Evolutionary conservation across 2,888 invertebrate species (phyloP).

Genomic region (Drosophila vallismaia): DNA sequence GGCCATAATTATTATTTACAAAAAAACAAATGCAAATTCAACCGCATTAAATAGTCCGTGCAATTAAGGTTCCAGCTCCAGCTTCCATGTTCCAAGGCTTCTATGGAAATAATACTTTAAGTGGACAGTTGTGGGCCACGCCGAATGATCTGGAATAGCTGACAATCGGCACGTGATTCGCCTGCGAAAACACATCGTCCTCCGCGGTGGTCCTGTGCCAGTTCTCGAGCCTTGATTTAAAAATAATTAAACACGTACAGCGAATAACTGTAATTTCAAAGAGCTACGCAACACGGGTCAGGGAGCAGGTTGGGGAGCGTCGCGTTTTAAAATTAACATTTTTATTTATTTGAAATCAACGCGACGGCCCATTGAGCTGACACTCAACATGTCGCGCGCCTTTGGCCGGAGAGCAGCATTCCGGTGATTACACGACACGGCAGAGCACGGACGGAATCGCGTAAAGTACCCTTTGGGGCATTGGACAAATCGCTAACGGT

Average conservation of each 20-base stretch:
- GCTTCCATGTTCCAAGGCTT: slow-evolving; percentile 34
- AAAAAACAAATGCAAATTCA: slow-evolving; percentile 41
- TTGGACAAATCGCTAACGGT: slow-evolving; percentile 87
- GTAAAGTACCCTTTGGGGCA: slow-evolving; percentile 92
- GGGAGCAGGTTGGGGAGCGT: slow-evolving; percentile 1
- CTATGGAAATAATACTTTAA: slow-evolving; percentile 77
- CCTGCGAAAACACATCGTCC: slow-evolving; percentile 51
- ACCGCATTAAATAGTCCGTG: slow-evolving; percentile 39
- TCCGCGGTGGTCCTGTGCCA: not conserved
- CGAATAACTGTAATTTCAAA: slow-evolving; percentile 78
- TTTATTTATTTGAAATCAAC: slow-evolving; percentile 75
- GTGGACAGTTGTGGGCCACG: slow-evolving; percentile 59
- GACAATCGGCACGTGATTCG: slow-evolving; percentile 74
- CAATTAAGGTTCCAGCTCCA: slow-evolving; percentile 60
- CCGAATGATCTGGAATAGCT: slow-evolving; percentile 62
- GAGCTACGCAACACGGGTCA: slow-evolving; percentile 40
- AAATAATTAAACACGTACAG: slow-evolving; percentile 80
- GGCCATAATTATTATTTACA: slow-evolving; percentile 47
- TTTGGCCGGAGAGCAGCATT: slow-evolving; percentile 46
- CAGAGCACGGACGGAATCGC: slow-evolving; percentile 87
- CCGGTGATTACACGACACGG: slow-evolving; percentile 85
- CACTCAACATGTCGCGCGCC: slow-evolving; percentile 31
- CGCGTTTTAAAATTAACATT: slow-evolving; percentile 76
- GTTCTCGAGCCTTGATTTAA: slow-evolving; percentile 67
- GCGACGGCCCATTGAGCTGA: slow-evolving; percentile 63